Evolutionary conservation across 2,113 vertebrate genomes (phyloP), one percentile per base, ranked within the genome.

Genomic region (Xenus cinereus): DNA sequence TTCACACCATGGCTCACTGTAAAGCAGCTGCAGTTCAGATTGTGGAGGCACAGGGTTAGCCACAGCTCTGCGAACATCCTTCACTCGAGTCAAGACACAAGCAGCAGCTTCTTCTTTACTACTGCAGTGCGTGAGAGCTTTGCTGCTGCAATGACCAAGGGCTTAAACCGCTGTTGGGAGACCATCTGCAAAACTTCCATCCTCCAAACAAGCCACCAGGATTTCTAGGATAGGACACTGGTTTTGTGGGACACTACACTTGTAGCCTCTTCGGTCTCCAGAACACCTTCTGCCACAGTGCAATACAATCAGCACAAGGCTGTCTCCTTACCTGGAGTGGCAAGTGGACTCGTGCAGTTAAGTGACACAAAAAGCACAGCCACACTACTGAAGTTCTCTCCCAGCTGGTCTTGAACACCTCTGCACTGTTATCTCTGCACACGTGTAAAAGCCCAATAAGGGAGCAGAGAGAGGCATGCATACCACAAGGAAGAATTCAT

Each of bases 401-500:
- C n/a, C 0, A 3, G 48, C n/a, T 76, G 79, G 59, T 83, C 85
- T 41, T n/a, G 53, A 83, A 50, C 74, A 68, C 28, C 46, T 54
- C 87, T 81, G 39, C 27, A 3, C 68, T 37, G 63, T 51, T 59
- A 43, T 32, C 54, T 32, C 39, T 1, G 7, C 30, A 35, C 0
- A 0, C 1, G 0, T 45, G 43, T 41, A 43, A 77, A 83, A 91
- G 53, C 84, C 80, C 83, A 90, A 37, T 57, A 92, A 84, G 73
- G 90, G 53, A 92, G 53, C 23, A 71, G 72, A 93, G 35, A 74
- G 45, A 81, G 62, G 39, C 56, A 60, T 0, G 0, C 83, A 75
- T 84, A 87, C 39, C 76, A 71, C 51, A 84, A 9, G 17, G 41
- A 89, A 89, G 73, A 88, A 95, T 95, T 94, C 66, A 92, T 68